Conservation (phyloP, 2,888 invertebrate species). For the Sturmia bella region DNA sequence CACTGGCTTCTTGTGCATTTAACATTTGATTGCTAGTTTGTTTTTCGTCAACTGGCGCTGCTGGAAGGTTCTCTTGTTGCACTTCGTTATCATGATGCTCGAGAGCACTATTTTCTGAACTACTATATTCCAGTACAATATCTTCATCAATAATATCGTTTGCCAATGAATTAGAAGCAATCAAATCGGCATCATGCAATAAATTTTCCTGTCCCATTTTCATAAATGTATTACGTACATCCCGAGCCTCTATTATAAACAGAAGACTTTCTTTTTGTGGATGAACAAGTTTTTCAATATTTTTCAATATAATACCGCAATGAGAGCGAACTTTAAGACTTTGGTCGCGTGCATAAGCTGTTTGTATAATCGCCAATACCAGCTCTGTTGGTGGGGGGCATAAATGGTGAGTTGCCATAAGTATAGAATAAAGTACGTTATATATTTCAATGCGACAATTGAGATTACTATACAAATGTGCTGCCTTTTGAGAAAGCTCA, state of each 20-base stretch:
- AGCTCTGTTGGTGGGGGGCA: slow-evolving; percentile 76
- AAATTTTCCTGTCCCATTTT: slow-evolving; percentile 66
- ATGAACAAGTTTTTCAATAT: slow-evolving; percentile 75
- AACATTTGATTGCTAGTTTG: too few species aligned
- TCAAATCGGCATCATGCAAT: slow-evolving; percentile 14
- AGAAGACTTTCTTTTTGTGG: slow-evolving; percentile 76
- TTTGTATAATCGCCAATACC: slow-evolving; percentile 71
- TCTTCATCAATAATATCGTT: not conserved
- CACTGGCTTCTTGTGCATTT: too few species aligned
- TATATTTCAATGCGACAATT: slow-evolving; percentile 74
- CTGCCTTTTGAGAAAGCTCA: slow-evolving; percentile 51
- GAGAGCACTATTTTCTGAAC: not conserved
- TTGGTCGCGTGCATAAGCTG: slow-evolving; percentile 72
- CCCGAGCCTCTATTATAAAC: slow-evolving; percentile 73
- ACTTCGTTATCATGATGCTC: not conserved
- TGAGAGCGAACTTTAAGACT: slow-evolving; percentile 69
- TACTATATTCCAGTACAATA: not conserved
- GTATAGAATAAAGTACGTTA: slow-evolving; percentile 70
- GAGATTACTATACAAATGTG: slow-evolving; percentile 72
- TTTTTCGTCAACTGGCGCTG: too few species aligned
- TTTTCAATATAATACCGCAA: slow-evolving; percentile 71
- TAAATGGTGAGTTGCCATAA: slow-evolving; percentile 73
- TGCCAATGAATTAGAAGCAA: slow-evolving; percentile 1
- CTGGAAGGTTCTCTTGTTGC: not conserved
- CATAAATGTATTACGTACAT: slow-evolving; percentile 73